A percentile compares a stretch with the other conserved stretches of the same genome.
These are phyloP conservation scores for Henicopernis longicauda DNA, from an alignment of 2,113 vertebrate genomes.

Conservation along the genomic window DNA sequence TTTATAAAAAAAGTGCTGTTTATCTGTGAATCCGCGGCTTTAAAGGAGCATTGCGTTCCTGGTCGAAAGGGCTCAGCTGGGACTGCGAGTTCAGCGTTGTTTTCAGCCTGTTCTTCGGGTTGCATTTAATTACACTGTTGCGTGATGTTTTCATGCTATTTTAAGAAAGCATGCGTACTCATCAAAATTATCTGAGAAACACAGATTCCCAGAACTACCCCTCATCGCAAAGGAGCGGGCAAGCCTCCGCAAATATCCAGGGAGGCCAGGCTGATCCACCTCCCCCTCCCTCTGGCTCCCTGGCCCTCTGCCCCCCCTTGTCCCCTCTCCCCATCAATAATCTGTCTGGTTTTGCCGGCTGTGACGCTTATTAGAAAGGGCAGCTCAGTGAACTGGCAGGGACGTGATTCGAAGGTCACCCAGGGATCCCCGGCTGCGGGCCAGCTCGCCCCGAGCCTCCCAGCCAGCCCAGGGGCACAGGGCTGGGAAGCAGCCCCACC, in stretches of 20 bases:
- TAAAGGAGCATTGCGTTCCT: background rate
- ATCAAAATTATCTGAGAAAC: background rate
- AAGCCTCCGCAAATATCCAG: background rate
- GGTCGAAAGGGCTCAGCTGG: background rate
- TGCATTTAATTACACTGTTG: background rate
- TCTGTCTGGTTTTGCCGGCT: background rate
- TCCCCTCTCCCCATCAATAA: background rate
- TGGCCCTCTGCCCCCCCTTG: background rate
- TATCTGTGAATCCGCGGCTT: background rate
- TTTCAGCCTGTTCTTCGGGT: background rate
- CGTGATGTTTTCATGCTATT: background rate
- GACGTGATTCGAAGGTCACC: background rate
- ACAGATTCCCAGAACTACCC: background rate
- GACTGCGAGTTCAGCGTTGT: background rate
- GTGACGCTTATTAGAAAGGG: constrained; percentile 32
- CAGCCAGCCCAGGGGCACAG: background rate
- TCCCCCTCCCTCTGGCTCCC: background rate
- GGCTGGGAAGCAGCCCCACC: background rate
- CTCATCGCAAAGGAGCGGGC: rapidly evolving
- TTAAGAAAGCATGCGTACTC: background rate
- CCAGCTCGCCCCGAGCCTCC: background rate
- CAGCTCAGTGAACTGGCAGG: constrained; percentile 64
- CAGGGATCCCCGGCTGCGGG: background rate
- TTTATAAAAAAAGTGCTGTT: background rate
- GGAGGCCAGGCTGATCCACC: rapidly evolving